These are phyloP conservation scores for Gouania willdenowi DNA, from an alignment of 2,797 vertebrate genomes.

Conservation along the genomic window DNA sequence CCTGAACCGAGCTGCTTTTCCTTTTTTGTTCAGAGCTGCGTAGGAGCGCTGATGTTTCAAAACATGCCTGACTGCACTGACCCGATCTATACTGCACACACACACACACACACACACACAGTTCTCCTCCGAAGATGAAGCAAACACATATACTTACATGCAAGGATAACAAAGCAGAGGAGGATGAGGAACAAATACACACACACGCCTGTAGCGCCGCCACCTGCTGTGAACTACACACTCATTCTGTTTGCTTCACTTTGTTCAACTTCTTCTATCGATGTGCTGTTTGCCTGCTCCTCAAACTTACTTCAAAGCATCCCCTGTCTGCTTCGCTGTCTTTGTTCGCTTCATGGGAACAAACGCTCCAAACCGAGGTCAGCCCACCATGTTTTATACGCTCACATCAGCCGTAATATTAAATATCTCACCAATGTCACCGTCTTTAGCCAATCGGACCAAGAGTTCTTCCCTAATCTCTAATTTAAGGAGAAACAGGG, in stretches of 20 bases:
- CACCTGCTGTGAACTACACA: slow-evolving; percentile 66
- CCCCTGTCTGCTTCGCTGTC: slow-evolving; percentile 10
- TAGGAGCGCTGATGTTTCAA: slow-evolving; percentile 39
- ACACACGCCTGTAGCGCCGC: slow-evolving; percentile 52
- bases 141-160: slow-evolving; percentile 23
- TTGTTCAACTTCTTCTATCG: slow-evolving; percentile 53
- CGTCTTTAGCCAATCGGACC: too few relatives aligned
- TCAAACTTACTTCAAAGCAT: slow-evolving; percentile 52
- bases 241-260: slow-evolving; percentile 54
- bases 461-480: too few relatives aligned
- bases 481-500: too few relatives aligned
- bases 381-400: too few relatives aligned
- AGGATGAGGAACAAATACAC: slow-evolving; percentile 7
- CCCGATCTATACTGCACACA: slow-evolving; percentile 51
- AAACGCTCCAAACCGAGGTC: too few relatives aligned
- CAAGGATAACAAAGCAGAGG: slow-evolving; percentile 35
- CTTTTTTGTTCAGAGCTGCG: too few relatives aligned
- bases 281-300: slow-evolving; percentile 55
- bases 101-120: slow-evolving; percentile 23
- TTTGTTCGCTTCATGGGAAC: too few relatives aligned
- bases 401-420: too few relatives aligned
- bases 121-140: slow-evolving; percentile 33
- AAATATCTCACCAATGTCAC: too few relatives aligned
- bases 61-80: slow-evolving; percentile 57
- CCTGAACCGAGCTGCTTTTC: too few relatives aligned